These are phyloP conservation scores for Laodelphax striatellus DNA, from an alignment of 1,140 invertebrate species.

Conservation along the genomic window DNA sequence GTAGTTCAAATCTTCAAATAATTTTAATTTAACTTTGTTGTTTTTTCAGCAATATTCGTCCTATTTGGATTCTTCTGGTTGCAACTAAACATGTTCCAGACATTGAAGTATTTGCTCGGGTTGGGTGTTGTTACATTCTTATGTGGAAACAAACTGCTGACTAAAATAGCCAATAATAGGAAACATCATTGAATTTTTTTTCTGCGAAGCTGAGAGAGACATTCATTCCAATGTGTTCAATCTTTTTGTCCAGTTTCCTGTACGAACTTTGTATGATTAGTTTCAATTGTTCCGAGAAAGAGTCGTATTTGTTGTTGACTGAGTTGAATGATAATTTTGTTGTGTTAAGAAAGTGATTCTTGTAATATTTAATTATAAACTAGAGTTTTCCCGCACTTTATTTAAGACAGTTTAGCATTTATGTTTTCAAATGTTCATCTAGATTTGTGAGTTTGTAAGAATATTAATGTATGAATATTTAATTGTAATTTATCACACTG, in stretches of 20 bases:
- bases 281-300: conserved; percentile 18
- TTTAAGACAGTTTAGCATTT: too few species aligned
- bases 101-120: conserved; percentile 77
- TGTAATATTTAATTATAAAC: too few species aligned
- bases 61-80: conserved; percentile 88
- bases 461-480: too few species aligned
- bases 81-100: conserved; percentile 89
- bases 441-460: too few species aligned
- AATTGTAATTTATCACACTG: too few species aligned
- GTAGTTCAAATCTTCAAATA: conserved; percentile 11
- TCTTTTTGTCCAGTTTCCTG: conserved; percentile 2
- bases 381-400: too few species aligned
- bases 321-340: too few species aligned
- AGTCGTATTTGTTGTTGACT: background rate
- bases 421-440: too few species aligned
- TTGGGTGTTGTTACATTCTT: conserved; percentile 80
- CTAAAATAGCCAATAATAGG: conserved; percentile 47
- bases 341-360: too few species aligned
- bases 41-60: conserved; percentile 60
- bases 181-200: conserved; percentile 21
- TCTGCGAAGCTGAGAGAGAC: conserved; percentile 9
- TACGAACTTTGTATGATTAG: conserved; percentile 11
- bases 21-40: conserved; percentile 11
- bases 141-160: conserved; percentile 80
- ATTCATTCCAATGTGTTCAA: conserved; percentile 17